These are phyloP conservation scores for Mustelus asterias DNA, from an alignment of 2,113 vertebrate species.

Conservation along the genomic window DNA sequence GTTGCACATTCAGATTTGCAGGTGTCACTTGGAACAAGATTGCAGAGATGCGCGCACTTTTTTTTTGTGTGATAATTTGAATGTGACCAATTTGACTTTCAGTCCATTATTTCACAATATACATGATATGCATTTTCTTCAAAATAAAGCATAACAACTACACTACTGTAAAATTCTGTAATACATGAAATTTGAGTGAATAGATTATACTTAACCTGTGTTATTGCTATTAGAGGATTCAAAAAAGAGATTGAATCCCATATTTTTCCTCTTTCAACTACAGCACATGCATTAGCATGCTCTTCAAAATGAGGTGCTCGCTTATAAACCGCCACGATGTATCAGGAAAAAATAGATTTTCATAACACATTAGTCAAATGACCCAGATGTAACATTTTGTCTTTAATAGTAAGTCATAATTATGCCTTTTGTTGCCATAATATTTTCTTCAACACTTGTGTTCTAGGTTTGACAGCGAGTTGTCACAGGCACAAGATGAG, in stretches of 20 bases:
- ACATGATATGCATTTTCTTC: background rate
- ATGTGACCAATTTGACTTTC: background rate
- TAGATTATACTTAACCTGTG: background rate
- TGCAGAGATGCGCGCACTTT: background rate
- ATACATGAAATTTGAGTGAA: background rate
- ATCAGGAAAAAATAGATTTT: background rate
- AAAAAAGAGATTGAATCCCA: background rate
- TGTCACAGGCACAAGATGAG: slow-evolving; percentile 76
- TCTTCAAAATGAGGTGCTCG: background rate
- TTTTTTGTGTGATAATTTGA: background rate
- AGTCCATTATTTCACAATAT: background rate
- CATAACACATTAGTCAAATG: background rate
- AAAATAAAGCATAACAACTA: background rate
- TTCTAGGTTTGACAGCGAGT: slow-evolving; percentile 82
- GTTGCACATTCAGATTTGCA: background rate
- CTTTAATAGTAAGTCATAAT: background rate
- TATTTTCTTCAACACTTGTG: background rate
- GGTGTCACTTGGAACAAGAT: background rate
- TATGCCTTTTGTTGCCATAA: background rate
- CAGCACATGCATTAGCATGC: background rate
- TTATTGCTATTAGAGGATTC: background rate
- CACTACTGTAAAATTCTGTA: background rate
- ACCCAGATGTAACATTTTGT: background rate
- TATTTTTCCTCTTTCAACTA: background rate
- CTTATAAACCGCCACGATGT: background rate